Conservation (phyloP, 2,797 vertebrate species). For the Sciaenops ocellatus region DNA sequence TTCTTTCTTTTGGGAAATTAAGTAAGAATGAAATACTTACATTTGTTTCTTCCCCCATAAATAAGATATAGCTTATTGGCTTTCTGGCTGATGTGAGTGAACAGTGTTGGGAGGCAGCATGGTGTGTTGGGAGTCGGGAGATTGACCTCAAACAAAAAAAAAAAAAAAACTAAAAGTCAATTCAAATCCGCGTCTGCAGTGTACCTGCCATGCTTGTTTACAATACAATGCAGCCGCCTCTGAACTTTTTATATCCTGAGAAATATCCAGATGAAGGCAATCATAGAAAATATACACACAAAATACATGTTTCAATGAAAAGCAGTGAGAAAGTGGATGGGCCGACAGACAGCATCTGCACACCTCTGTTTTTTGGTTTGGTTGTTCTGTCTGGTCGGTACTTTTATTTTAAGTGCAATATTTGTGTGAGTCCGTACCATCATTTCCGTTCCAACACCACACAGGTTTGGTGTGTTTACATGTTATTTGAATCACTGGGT, state of each 20-base stretch:
- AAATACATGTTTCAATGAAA: not conserved
- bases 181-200: slow-evolving; percentile 15
- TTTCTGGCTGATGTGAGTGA: slow-evolving; percentile 36
- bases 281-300: not conserved
- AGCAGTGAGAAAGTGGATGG: not conserved
- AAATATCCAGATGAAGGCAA: not conserved
- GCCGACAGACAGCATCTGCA: not conserved
- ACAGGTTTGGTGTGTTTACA: not conserved
- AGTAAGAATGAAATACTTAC: slow-evolving; percentile 32
- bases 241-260: not conserved
- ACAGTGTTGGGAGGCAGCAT: slow-evolving; percentile 3
- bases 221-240: not conserved
- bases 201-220: slow-evolving; percentile 15
- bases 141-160: slow-evolving; percentile 28
- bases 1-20: slow-evolving; percentile 57
- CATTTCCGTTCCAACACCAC: not conserved
- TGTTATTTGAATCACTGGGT: not conserved
- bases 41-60: slow-evolving; percentile 35
- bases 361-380: too few relatives aligned
- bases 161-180: slow-evolving; percentile 4
- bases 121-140: slow-evolving; percentile 4
- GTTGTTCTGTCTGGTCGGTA: too few relatives aligned
- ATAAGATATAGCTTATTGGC: slow-evolving; percentile 34
- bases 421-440: not conserved
- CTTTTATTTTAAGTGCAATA: not conserved